A percentile compares a stretch with the other conserved stretches of the same genome.
Conservation (phyloP, 2,888 invertebrate species). For the Nipponacmea schrenckii region DNA sequence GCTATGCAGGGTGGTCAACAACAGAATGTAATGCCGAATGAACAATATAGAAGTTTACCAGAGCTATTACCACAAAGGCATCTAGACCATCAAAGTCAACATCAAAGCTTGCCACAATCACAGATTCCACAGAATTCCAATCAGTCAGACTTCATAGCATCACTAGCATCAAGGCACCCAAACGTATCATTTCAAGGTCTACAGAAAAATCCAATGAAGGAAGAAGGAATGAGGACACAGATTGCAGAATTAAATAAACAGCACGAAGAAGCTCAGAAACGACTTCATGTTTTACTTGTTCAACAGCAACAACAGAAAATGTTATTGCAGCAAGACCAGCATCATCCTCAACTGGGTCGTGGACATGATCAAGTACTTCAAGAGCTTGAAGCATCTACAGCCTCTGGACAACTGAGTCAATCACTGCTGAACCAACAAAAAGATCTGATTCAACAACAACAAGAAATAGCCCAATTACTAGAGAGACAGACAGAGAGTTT, state of each 20-base stretch:
- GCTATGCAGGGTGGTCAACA: background rate
- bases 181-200: background rate
- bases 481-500: background rate
- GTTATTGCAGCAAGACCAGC: slow-evolving; percentile 18
- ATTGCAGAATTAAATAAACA: slow-evolving; percentile 59
- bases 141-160: background rate
- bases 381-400: slow-evolving; percentile 6
- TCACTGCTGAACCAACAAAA: slow-evolving; percentile 4
- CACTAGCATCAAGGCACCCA: background rate
- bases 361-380: slow-evolving; percentile 31
- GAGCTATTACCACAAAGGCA: background rate
- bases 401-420: slow-evolving; percentile 10
- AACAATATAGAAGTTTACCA: background rate
- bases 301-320: slow-evolving; percentile 35
- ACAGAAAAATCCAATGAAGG: slow-evolving; percentile 27
- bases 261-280: slow-evolving; percentile 59
- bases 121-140: too few relatives aligned
- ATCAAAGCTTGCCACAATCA: background rate
- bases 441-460: slow-evolving; percentile 15
- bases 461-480: slow-evolving; percentile 18
- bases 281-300: slow-evolving; percentile 45
- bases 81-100: background rate
- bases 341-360: slow-evolving; percentile 27
- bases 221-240: slow-evolving; percentile 45
- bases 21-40: background rate